Conservation (phyloP, 2,888 invertebrate genomes). For the Drosophila eohydei region DNA sequence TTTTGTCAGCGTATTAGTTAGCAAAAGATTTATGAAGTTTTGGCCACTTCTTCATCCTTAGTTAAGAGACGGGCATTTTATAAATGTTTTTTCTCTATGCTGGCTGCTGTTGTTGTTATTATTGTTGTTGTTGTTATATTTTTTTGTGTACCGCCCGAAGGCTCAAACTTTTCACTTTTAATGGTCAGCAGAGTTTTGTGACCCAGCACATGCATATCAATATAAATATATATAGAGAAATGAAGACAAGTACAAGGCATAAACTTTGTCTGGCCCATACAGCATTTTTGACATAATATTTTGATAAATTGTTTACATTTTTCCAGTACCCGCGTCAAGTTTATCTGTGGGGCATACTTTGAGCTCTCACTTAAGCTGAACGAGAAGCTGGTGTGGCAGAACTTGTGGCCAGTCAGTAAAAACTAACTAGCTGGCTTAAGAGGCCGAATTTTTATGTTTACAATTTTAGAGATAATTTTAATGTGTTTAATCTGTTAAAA, state of each 20-base stretch:
- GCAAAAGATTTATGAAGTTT: slow-evolving; percentile 78
- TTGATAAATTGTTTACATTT: slow-evolving; percentile 76
- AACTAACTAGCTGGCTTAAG: neutral
- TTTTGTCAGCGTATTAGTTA: slow-evolving; percentile 70
- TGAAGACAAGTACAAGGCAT: slow-evolving; percentile 25
- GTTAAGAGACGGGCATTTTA: slow-evolving; percentile 48
- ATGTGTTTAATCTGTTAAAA: too few species aligned
- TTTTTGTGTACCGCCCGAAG: slow-evolving; percentile 22
- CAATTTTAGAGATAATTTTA: neutral
- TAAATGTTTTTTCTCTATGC: slow-evolving; percentile 36
- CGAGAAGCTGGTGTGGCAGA: neutral
- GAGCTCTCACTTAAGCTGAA: neutral
- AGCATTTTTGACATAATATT: slow-evolving; percentile 72
- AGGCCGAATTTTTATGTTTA: neutral
- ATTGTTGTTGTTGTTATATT: slow-evolving; percentile 13
- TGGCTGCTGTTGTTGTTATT: neutral
- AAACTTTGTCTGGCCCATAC: slow-evolving; percentile 39
- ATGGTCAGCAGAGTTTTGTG: slow-evolving; percentile 68
- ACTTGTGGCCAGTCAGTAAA: slow-evolving; percentile 14
- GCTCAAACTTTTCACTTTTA: slow-evolving; percentile 76
- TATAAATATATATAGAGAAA: slow-evolving; percentile 43
- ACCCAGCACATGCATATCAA: slow-evolving; percentile 45
- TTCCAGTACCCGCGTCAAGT: slow-evolving; percentile 9
- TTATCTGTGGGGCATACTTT: slow-evolving; percentile 18
- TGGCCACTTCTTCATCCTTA: slow-evolving; percentile 44